Conservation (phyloP, 2,888 invertebrate genomes). For the Stenichneumon culpator region DNA sequence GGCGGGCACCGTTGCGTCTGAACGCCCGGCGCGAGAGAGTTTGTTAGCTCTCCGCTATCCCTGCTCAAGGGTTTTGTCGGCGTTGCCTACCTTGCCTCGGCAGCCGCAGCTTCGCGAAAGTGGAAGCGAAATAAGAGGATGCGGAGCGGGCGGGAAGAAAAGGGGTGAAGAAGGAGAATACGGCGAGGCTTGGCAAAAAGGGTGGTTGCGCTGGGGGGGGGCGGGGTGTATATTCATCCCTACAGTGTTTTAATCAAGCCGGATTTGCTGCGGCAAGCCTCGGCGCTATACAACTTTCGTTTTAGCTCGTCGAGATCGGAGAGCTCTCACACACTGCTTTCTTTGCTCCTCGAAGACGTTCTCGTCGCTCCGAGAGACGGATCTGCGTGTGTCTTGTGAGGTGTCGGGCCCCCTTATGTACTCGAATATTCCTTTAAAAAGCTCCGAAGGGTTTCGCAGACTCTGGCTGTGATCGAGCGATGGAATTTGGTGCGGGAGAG, state of each 20-base stretch:
- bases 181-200: conserved; percentile 44
- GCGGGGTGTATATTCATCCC: conserved; percentile 80
- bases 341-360: conserved; percentile 42
- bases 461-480: not conserved
- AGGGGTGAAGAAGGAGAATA: conserved; percentile 66
- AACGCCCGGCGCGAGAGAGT: conserved; percentile 57
- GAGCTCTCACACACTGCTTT: conserved; percentile 60
- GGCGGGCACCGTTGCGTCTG: conserved; percentile 75
- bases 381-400: not conserved
- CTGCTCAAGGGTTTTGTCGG: conserved; percentile 63
- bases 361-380: conserved; percentile 3
- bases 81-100: conserved; percentile 35
- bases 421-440: not conserved
- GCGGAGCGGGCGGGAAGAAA: conserved; percentile 68
- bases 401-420: not conserved
- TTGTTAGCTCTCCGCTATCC: conserved; percentile 56
- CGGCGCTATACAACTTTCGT: conserved; percentile 83
- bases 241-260: conserved; percentile 85
- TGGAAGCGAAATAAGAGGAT: conserved; percentile 65
- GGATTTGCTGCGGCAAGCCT: conserved; percentile 85
- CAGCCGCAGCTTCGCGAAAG: conserved; percentile 43
- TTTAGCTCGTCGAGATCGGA: conserved; percentile 79
- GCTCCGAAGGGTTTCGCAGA: not conserved
- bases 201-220: conserved; percentile 51
- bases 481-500: not conserved